Evolutionary conservation across 2,113 vertebrate genomes (phyloP), one percentile per base, ranked within the genome.

Genomic region (Cnemophilus loriae): DNA sequence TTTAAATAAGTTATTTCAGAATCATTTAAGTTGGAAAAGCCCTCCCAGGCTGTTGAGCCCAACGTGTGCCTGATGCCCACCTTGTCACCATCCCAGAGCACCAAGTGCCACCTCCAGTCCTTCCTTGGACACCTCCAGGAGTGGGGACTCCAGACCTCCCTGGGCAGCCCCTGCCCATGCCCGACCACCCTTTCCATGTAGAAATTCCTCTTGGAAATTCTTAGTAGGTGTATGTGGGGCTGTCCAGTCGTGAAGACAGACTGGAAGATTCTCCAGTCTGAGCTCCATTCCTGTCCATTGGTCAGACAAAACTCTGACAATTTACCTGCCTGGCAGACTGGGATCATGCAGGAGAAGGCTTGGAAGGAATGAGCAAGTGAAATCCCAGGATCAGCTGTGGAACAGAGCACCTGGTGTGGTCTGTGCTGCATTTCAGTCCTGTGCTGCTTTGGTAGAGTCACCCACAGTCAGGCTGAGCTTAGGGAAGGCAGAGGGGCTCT

Each of bases 41-140:
- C 21, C 35, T 37, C 30, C 47, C 10, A 47, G 32, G 2, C 11
- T 10, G 11, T 15, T 0, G 0, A 61, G 17, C 35, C 47, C 30
- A 11, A 14, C 3, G 26, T 42, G 41, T 83, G 55, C 30, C 53
- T 1, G 0, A 3, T 68, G 1, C 13, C 11, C n/a, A 61, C 39
- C 69, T 41, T 76, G 53, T 68, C 47, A 16, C 41, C 41, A 61
- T 61, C 61, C 63, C 30, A 47, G 63, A 35, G 63, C 47, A 5
- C 55, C 32, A 24, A 61, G 39, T 83, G 30, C 41, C 70, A 68
- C n/a, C 1, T 20, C 28, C 46, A 60, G 3, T 0, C 24, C 24
- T 68, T 46, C 46, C 46, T 9, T 35, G 70, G 24, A 2, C 53
- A 41, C 30, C n/a, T 75, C 5, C 28, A 41, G 61, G 46, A 7